phyloP scores from a whole-genome alignment of 1,140 invertebrate species.

The Triops cancriformis region DNA sequence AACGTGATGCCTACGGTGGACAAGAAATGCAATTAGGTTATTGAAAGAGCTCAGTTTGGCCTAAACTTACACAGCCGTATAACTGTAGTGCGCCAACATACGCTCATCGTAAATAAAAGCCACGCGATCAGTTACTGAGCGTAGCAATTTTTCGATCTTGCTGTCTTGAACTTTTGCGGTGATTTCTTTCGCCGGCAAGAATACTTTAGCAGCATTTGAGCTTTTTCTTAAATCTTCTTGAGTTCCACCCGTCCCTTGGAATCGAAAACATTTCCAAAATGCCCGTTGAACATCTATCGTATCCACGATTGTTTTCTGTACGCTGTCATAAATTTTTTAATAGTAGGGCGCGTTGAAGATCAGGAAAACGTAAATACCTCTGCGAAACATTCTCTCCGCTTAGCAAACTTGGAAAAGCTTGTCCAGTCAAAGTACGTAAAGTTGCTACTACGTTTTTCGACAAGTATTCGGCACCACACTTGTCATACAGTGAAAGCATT shows the following conservation, averaged over 20 bases:
- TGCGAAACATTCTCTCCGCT: constrained; percentile 3
- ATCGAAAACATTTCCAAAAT: background rate
- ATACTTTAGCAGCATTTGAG: background rate
- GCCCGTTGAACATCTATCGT: background rate
- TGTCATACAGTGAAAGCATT: constrained; percentile 55
- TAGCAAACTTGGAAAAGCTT: constrained; percentile 57
- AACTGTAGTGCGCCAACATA: constrained; percentile 66
- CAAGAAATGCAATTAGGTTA: background rate
- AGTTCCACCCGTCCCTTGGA: constrained; percentile 45
- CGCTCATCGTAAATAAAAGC: constrained; percentile 64
- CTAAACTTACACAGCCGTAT: constrained; percentile 48
- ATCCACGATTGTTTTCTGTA: background rate
- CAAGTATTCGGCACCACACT: constrained; percentile 80
- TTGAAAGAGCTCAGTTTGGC: constrained; percentile 5
- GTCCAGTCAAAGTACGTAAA: constrained; percentile 67
- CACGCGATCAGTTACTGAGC: constrained; percentile 50
- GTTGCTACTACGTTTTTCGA: constrained; percentile 80
- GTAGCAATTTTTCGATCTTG: constrained; percentile 46
- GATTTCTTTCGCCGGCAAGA: background rate
- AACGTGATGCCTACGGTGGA: constrained; percentile 44
- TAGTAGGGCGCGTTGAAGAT: background rate
- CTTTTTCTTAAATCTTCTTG: constrained; percentile 40
- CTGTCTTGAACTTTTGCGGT: background rate
- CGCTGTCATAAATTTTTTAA: background rate
- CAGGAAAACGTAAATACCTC: background rate